phyloP scores from a whole-genome alignment of 2,113 vertebrate genomes.

The Ochotona curzoniae region DNA sequence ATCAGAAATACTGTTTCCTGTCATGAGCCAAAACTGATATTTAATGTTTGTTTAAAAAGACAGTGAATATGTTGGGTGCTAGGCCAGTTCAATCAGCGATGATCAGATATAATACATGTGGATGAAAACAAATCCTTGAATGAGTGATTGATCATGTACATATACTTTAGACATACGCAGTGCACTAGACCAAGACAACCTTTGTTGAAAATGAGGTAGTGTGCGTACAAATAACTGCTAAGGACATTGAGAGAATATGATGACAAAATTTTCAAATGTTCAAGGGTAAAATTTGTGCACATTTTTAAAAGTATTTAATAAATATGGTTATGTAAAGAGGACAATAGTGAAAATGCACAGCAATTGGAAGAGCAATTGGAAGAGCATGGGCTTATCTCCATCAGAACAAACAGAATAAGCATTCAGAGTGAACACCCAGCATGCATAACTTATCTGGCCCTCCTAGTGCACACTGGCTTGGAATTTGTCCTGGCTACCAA shows the following conservation, averaged over 20 bases:
- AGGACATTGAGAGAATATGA: neutral
- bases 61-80: neutral
- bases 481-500: neutral
- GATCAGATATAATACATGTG: constrained; percentile 15
- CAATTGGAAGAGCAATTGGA: neutral
- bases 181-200: neutral
- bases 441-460: neutral
- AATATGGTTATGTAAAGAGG: neutral
- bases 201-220: constrained; percentile 26
- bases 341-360: constrained; percentile 23
- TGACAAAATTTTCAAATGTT: neutral
- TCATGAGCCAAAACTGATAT: constrained; percentile 49
- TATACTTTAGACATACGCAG: constrained; percentile 44
- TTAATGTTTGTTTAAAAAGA: constrained; percentile 11
- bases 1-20: constrained; percentile 22
- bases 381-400: neutral
- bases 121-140: neutral
- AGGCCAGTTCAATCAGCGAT: neutral
- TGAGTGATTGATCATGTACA: neutral
- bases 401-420: neutral
- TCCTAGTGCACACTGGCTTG: neutral
- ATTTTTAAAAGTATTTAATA: constrained; percentile 16
- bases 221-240: neutral
- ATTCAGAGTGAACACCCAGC: neutral
- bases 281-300: neutral